These are phyloP conservation scores for Oscheius sp. DNA, from an alignment of 1,140 invertebrate genomes.

Conservation along the genomic window DNA sequence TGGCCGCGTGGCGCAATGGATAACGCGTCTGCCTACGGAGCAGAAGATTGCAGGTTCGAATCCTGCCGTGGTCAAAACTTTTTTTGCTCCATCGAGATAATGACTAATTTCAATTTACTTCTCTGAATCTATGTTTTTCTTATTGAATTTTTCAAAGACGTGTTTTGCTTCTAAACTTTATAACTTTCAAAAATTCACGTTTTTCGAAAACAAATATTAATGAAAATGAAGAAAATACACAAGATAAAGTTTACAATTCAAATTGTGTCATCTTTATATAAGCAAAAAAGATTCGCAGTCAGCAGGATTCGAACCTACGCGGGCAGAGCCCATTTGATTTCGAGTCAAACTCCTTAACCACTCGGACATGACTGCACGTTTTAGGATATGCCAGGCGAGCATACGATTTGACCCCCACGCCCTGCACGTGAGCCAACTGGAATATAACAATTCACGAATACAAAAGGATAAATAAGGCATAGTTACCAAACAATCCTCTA, in stretches of 20 bases:
- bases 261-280: too few relatives aligned
- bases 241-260: background rate
- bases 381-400: too few relatives aligned
- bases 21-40: conserved; percentile 28
- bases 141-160: background rate
- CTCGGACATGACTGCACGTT: conserved; percentile 43
- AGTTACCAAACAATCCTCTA: too few relatives aligned
- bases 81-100: too few relatives aligned
- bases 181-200: background rate
- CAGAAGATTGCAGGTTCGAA: conserved; percentile 18
- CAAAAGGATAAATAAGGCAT: too few relatives aligned
- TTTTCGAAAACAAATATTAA: background rate
- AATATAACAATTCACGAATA: too few relatives aligned
- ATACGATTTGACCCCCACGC: too few relatives aligned
- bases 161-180: background rate
- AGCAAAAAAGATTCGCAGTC: conserved; percentile 37
- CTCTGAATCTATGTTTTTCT: background rate
- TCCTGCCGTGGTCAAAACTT: conserved; percentile 21
- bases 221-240: background rate
- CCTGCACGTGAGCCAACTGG: too few relatives aligned
- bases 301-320: conserved; percentile 49
- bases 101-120: background rate
- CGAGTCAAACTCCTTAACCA: conserved; percentile 42
- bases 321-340: conserved; percentile 50
- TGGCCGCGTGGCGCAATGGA: conserved; percentile 24